Percentiles rank a stretch among this genome's conserved stretches.
These are phyloP conservation scores for Lasiommata megera DNA, from an alignment of 2,888 invertebrate genomes.

Conservation along the genomic window DNA sequence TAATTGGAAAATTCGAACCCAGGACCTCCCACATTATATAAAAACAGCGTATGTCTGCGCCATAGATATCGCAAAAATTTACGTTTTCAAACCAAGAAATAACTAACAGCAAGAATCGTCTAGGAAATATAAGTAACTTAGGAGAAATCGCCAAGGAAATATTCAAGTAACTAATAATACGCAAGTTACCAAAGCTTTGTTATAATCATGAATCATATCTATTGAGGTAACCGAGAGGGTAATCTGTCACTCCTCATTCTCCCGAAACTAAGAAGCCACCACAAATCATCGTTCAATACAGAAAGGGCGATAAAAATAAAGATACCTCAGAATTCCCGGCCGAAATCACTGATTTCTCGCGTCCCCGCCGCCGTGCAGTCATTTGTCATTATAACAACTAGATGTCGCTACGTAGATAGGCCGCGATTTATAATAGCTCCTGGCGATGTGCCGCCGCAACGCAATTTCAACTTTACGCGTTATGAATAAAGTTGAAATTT, in stretches of 20 bases:
- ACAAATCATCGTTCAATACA: constrained; percentile 28
- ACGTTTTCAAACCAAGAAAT: too few relatives aligned
- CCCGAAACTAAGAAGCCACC: not conserved
- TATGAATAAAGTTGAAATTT: constrained; percentile 23
- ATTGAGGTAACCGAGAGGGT: not conserved
- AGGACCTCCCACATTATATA: too few relatives aligned
- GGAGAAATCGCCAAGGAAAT: too few relatives aligned
- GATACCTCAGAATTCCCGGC: constrained; percentile 29
- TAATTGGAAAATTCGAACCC: too few relatives aligned
- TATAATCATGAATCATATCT: too few relatives aligned
- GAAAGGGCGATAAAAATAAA: constrained; percentile 34
- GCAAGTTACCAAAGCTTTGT: too few relatives aligned
- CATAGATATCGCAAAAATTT: too few relatives aligned
- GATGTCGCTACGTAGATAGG: constrained; percentile 44
- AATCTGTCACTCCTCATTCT: constrained; percentile 1
- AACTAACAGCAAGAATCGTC: too few relatives aligned
- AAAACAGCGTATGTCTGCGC: too few relatives aligned
- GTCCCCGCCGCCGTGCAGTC: constrained; percentile 34
- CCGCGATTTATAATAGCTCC: constrained; percentile 42
- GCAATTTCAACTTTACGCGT: constrained; percentile 14
- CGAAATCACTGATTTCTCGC: constrained; percentile 34
- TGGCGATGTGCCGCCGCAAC: constrained; percentile 1
- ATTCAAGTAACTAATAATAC: too few relatives aligned
- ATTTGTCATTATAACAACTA: constrained; percentile 50
- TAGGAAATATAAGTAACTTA: too few relatives aligned